A percentile compares a stretch with the other conserved stretches of the same genome.
These are phyloP conservation scores for Nothobranchius furzeri DNA, from an alignment of 2,113 vertebrate genomes.

Conservation along the genomic window DNA sequence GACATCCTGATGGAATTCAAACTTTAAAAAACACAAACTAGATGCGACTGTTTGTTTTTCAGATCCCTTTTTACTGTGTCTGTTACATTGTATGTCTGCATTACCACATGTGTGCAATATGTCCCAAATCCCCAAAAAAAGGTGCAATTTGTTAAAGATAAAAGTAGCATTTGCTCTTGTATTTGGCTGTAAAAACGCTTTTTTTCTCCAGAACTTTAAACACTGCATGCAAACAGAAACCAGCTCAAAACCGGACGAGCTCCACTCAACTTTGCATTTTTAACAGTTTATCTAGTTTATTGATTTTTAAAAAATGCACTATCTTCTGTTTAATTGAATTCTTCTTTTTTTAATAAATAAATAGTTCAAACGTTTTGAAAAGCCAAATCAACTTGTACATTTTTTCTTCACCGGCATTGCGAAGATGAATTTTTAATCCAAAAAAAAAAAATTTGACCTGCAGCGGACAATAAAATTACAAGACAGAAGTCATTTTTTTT, in stretches of 20 bases:
- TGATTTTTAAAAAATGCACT: conserved; percentile 7
- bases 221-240: conserved; percentile 64
- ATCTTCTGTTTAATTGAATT: conserved; percentile 19
- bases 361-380: conserved; percentile 56
- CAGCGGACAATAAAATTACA: conserved; percentile 78
- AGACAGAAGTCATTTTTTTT: conserved; percentile 55
- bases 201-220: conserved; percentile 20
- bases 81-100: conserved; percentile 21
- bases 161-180: conserved; percentile 55
- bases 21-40: not conserved
- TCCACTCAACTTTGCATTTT: conserved; percentile 40
- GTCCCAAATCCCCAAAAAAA: conserved; percentile 40
- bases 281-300: conserved; percentile 25
- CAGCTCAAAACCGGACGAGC: conserved; percentile 10
- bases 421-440: conserved; percentile 68
- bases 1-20: conserved; percentile 3
- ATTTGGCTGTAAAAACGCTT: conserved; percentile 40
- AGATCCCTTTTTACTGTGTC: not conserved
- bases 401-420: conserved; percentile 68
- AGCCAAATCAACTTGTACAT: conserved; percentile 65
- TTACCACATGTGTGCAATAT: conserved; percentile 66
- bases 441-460: conserved; percentile 32
- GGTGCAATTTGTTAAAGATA: conserved; percentile 55
- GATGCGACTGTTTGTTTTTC: conserved; percentile 13
- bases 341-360: conserved; percentile 16